These are phyloP conservation scores for Medauroidea extradentata DNA, from an alignment of 1,140 invertebrate genomes.

Conservation along the genomic window DNA sequence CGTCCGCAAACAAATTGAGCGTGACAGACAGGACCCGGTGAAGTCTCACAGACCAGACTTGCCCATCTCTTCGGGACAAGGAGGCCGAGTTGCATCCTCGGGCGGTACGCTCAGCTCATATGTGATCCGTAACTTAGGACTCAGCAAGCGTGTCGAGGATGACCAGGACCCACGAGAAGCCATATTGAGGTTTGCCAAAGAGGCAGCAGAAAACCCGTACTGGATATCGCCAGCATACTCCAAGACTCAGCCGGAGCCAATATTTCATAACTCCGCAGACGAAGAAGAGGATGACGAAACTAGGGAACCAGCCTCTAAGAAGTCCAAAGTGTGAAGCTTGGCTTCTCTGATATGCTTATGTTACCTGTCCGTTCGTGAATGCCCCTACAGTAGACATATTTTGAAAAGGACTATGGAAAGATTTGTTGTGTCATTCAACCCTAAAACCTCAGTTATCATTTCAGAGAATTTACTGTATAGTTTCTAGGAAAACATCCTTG, in stretches of 20 bases:
- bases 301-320: neutral
- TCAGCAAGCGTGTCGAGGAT: constrained; percentile 90
- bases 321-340: constrained; percentile 1
- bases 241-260: constrained; percentile 75
- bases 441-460: too few species aligned
- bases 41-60: constrained; percentile 93
- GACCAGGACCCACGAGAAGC: constrained; percentile 96
- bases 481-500: too few species aligned
- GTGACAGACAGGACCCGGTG: constrained; percentile 84
- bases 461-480: too few species aligned
- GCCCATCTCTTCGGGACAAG: constrained; percentile 88
- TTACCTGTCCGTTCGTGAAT: too few species aligned
- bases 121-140: constrained; percentile 91
- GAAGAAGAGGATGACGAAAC: constrained; percentile 31
- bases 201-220: constrained; percentile 94
- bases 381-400: too few species aligned
- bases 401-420: too few species aligned
- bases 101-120: constrained; percentile 96
- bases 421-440: too few species aligned
- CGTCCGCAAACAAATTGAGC: constrained; percentile 86
- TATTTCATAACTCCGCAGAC: constrained; percentile 55
- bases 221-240: constrained; percentile 92
- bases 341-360: too few species aligned
- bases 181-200: constrained; percentile 95
- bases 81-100: constrained; percentile 89